Evolutionary conservation across 2,113 vertebrate species (phyloP).

Genomic region (Ondatra zibethicus): DNA sequence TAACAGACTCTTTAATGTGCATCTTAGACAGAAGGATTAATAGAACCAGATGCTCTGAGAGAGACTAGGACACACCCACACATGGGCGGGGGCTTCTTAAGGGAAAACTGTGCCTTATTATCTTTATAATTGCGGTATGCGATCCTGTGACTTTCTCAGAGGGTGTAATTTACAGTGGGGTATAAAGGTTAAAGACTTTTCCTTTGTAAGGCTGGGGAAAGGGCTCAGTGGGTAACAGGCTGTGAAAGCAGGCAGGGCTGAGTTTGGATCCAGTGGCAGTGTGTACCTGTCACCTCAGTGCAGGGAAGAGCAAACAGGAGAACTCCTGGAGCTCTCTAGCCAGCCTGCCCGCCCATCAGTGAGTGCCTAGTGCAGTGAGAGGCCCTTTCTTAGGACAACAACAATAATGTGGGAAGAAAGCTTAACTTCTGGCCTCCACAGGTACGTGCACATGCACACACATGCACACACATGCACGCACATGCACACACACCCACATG

Average conservation of each 20-base stretch:
- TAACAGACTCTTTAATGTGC: not conserved
- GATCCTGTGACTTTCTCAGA: not conserved
- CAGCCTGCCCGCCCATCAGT: not conserved
- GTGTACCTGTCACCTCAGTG: not conserved
- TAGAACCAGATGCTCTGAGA: not conserved
- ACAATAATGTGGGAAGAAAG: not conserved
- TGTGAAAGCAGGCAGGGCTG: not conserved
- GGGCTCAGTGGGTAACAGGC: not conserved
- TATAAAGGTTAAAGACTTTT: not conserved
- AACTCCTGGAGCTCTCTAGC: too few relatives aligned
- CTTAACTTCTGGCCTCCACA: not conserved
- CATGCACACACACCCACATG: not conserved
- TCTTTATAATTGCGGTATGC: not conserved
- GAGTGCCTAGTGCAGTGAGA: not conserved
- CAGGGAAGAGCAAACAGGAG: not conserved
- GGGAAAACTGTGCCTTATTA: not conserved
- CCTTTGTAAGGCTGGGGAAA: not conserved
- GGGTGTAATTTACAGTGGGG: not conserved
- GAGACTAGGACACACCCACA: not conserved
- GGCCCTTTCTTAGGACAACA: not conserved
- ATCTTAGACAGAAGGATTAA: not conserved
- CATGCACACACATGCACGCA: not conserved
- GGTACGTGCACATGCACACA: too few relatives aligned
- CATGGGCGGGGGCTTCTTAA: not conserved
- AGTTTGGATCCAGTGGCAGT: not conserved